Conservation (phyloP, 2,888 invertebrate genomes). For the Himalopsyche japonica region DNA sequence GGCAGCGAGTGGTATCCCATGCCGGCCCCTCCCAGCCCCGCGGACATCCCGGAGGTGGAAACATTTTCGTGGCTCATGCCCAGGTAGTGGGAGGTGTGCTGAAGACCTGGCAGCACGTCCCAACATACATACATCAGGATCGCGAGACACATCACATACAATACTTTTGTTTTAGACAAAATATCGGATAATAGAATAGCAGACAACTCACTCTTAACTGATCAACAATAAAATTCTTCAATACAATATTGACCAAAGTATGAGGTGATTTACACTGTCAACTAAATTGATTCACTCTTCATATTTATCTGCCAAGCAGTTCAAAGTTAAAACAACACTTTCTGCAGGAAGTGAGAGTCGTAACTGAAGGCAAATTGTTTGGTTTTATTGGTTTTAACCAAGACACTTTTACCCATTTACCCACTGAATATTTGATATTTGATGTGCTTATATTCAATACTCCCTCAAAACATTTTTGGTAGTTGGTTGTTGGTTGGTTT, state of each 20-base stretch:
- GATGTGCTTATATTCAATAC: too few species aligned
- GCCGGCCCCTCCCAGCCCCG: conserved; percentile 1
- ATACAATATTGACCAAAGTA: background rate
- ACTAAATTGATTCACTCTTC: background rate
- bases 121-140: background rate
- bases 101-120: background rate
- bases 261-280: background rate
- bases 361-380: too few species aligned
- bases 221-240: background rate
- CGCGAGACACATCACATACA: background rate
- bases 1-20: conserved; percentile 24
- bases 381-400: too few species aligned
- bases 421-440: too few species aligned
- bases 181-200: background rate
- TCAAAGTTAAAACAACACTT: too few species aligned
- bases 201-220: background rate
- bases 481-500: too few species aligned
- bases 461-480: too few species aligned
- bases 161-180: background rate
- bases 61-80: conserved; percentile 43
- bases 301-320: too few species aligned
- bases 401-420: background rate
- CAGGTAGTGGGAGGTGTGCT: conserved; percentile 45
- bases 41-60: conserved; percentile 29
- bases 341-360: too few species aligned